Conservation (phyloP, 2,113 vertebrate genomes). For the Cnemophilus loriae region DNA sequence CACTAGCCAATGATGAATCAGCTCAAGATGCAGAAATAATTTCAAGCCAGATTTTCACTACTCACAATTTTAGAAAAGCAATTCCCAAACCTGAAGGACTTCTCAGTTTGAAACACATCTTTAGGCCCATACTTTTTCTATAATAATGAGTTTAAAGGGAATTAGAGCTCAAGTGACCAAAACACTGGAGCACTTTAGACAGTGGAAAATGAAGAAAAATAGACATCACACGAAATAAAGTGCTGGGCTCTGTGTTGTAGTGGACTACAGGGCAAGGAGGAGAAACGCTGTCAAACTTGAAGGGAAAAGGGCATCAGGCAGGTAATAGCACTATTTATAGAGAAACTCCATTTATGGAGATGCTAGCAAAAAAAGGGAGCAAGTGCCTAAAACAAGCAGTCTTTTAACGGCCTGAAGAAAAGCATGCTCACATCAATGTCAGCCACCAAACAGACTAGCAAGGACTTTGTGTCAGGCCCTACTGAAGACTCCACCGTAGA, state of each 20-base stretch:
- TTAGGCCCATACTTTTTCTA: neutral
- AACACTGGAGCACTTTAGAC: neutral
- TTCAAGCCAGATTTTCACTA: neutral
- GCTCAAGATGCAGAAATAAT: neutral
- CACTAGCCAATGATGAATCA: too few species aligned
- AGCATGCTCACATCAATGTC: neutral
- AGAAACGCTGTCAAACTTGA: neutral
- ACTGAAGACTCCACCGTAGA: rapidly evolving
- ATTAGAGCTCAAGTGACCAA: neutral
- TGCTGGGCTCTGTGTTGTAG: neutral
- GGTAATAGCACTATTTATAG: neutral
- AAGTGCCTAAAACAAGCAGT: neutral
- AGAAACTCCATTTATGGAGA: neutral
- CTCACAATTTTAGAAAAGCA: neutral
- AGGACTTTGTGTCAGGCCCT: neutral
- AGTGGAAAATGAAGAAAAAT: neutral
- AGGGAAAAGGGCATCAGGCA: neutral
- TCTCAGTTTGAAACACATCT: neutral
- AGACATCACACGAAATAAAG: neutral
- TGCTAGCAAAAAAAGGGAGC: neutral
- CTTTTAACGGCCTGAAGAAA: neutral
- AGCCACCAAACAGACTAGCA: neutral
- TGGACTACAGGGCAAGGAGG: neutral
- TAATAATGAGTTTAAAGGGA: neutral
- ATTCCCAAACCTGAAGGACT: neutral